These are phyloP conservation scores for Nasonia oneida DNA, from an alignment of 2,888 invertebrate genomes.

Conservation along the genomic window DNA sequence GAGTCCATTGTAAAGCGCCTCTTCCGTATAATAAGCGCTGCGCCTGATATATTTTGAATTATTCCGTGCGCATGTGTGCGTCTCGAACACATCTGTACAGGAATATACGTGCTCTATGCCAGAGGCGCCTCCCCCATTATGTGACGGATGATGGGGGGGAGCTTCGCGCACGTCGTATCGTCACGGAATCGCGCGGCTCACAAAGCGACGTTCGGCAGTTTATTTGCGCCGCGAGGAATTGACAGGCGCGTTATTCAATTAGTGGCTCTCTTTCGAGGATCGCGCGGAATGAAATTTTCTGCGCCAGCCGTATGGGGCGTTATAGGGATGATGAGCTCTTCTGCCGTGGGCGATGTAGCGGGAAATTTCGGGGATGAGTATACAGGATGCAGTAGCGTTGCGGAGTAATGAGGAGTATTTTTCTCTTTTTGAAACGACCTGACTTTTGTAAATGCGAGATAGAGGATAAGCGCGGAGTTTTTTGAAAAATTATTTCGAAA, in stretches of 20 bases:
- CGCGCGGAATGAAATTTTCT: slow-evolving; percentile 51
- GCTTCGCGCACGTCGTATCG: background rate
- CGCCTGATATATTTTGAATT: slow-evolving; percentile 52
- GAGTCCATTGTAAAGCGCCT: background rate
- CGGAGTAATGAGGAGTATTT: background rate
- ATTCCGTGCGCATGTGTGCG: slow-evolving; percentile 6
- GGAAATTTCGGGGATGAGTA: background rate
- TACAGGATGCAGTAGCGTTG: background rate
- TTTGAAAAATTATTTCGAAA: background rate
- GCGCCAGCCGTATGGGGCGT: background rate
- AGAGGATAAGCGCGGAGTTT: background rate
- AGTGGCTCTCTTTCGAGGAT: slow-evolving; percentile 37
- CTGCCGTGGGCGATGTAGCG: background rate
- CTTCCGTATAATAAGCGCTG: slow-evolving; percentile 30
- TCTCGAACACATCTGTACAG: background rate
- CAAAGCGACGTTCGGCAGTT: slow-evolving; percentile 15
- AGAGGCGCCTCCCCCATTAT: slow-evolving; percentile 31
- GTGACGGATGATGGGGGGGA: slow-evolving; percentile 43
- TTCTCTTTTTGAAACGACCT: background rate
- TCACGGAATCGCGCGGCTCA: slow-evolving; percentile 24
- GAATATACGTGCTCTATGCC: background rate
- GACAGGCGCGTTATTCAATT: slow-evolving; percentile 51
- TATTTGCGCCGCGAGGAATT: slow-evolving; percentile 14
- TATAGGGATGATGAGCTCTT: background rate
- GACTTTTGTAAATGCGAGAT: too few relatives aligned